Evolutionary conservation across 2,113 vertebrate genomes (phyloP).

Genomic region (Phoenicopterus ruber): DNA sequence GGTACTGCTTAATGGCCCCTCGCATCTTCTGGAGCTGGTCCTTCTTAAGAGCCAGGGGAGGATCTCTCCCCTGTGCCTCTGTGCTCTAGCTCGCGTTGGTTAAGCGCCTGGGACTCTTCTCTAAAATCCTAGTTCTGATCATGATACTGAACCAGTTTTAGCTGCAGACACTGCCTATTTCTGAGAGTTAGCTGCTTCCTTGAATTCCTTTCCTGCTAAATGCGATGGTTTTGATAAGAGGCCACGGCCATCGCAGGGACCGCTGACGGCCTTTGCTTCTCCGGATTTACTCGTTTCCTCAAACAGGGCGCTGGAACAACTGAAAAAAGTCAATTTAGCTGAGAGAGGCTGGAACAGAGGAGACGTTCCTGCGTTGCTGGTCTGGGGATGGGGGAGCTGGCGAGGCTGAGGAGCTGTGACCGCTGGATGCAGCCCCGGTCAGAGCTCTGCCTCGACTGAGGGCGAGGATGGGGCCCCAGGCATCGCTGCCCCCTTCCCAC

Average conservation of each 20-base stretch:
- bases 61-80: neutral
- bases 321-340: neutral
- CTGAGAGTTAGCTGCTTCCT: neutral
- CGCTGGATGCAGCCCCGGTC: neutral
- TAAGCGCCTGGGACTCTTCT: neutral
- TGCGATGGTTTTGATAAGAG: neutral
- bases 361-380: neutral
- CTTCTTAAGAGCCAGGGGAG: neutral
- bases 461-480: neutral
- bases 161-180: neutral
- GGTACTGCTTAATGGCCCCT: neutral
- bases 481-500: fast-evolving
- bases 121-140: neutral
- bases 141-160: neutral
- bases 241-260: neutral
- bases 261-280: neutral
- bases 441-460: no score
- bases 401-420: neutral
- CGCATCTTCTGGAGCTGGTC: neutral
- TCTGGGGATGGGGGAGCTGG: neutral
- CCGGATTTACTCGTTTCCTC: neutral
- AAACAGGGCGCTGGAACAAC: neutral
- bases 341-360: neutral
- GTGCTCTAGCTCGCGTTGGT: neutral
- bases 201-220: neutral